These are phyloP conservation scores for Exocentrus adspersus DNA, from an alignment of 2,888 invertebrate genomes.

Conservation along the genomic window DNA sequence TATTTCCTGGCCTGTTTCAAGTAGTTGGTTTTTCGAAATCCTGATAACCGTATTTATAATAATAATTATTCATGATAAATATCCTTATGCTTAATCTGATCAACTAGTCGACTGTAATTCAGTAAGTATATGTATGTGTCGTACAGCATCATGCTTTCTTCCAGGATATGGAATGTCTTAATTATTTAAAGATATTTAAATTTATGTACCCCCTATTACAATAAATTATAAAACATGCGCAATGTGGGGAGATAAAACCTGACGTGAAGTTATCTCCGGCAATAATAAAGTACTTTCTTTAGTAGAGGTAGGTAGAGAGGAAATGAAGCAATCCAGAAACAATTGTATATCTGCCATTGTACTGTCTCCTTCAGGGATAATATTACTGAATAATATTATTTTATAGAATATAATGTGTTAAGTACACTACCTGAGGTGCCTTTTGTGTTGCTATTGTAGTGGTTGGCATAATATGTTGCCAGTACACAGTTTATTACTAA, in stretches of 20 bases:
- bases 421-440: too few relatives aligned
- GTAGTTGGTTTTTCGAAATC: too few relatives aligned
- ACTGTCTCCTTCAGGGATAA: slow-evolving; percentile 3
- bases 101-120: too few relatives aligned
- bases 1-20: too few relatives aligned
- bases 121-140: neutral
- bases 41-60: too few relatives aligned
- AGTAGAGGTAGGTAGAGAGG: slow-evolving; percentile 8
- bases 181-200: neutral
- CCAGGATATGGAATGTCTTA: neutral
- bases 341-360: slow-evolving; percentile 23
- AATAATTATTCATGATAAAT: too few relatives aligned
- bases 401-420: neutral
- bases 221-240: slow-evolving; percentile 13
- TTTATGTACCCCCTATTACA: neutral
- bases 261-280: neutral
- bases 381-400: slow-evolving; percentile 11
- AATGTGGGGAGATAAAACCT: slow-evolving; percentile 13
- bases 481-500: too few relatives aligned
- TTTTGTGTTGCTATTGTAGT: too few relatives aligned
- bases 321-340: slow-evolving; percentile 25
- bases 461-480: too few relatives aligned
- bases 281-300: slow-evolving; percentile 17
- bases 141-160: neutral
- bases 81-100: too few relatives aligned